Percentiles rank a stretch among this genome's conserved stretches.
Evolutionary conservation across 2,113 vertebrate species (phyloP).

Genomic region (Percina caprodes): DNA sequence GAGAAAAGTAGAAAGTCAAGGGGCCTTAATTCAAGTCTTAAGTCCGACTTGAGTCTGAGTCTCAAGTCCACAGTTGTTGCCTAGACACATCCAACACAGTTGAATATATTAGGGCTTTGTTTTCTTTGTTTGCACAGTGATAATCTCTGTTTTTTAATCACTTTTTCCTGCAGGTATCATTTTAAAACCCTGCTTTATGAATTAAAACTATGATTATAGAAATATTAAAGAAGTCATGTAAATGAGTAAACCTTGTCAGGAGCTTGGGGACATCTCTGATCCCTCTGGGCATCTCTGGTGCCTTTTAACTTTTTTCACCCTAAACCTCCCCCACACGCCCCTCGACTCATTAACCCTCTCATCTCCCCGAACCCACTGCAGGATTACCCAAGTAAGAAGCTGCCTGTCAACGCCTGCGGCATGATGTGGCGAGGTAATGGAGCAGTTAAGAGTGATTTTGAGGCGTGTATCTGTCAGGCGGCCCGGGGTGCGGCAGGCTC

Average conservation of each 20-base stretch:
- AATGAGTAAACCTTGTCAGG: neutral
- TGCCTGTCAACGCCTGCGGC: conserved; percentile 65
- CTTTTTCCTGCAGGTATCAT: neutral
- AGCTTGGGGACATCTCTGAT: conserved; percentile 25
- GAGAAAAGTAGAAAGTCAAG: too few relatives aligned
- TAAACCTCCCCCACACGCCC: neutral
- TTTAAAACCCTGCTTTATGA: neutral
- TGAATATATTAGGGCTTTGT: neutral
- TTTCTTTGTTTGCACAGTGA: neutral
- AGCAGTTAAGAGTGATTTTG: conserved; percentile 72
- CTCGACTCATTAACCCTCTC: neutral
- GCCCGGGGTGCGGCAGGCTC: conserved; percentile 48
- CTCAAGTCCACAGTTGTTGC: neutral
- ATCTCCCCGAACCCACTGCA: conserved; percentile 14
- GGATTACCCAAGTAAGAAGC: conserved; percentile 64
- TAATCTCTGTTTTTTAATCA: neutral
- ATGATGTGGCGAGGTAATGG: conserved; percentile 65
- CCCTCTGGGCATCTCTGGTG: conserved; percentile 36
- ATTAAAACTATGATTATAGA: neutral
- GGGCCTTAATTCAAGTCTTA: neutral
- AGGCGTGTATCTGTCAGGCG: conserved; percentile 60
- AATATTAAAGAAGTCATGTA: neutral
- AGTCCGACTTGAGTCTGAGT: neutral
- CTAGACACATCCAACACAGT: neutral
- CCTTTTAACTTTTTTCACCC: conserved; percentile 24